A percentile compares a stretch with the other conserved stretches of the same genome.
Evolutionary conservation across 35 echinoderm and acorn worm genomes (phyloP).

Genomic region (Nesometra sesokonis): DNA sequence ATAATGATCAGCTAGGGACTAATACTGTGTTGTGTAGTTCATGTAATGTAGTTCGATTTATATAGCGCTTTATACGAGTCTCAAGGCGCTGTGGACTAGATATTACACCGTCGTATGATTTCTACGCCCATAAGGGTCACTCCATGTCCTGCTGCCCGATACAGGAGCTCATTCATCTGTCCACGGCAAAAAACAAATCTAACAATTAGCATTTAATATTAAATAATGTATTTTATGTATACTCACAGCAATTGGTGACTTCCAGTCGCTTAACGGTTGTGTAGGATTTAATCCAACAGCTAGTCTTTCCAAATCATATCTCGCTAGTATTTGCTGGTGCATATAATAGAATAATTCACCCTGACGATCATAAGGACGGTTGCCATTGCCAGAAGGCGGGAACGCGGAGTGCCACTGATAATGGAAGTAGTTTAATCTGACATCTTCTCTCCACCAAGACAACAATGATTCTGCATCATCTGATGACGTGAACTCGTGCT

Average conservation of each 20-base stretch:
- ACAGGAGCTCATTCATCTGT: too few relatives aligned
- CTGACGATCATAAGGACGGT: neutral
- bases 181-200: too few relatives aligned
- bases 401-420: neutral
- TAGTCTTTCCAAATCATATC: conserved; percentile 1
- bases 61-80: too few relatives aligned
- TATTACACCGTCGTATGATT: too few relatives aligned
- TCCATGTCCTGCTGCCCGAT: too few relatives aligned
- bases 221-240: too few relatives aligned
- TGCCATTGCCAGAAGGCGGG: neutral
- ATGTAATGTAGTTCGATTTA: too few relatives aligned
- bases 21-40: too few relatives aligned
- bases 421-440: neutral
- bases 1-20: too few relatives aligned
- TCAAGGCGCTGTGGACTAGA: too few relatives aligned
- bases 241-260: neutral
- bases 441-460: neutral
- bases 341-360: conserved; percentile 6
- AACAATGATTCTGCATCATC: neutral
- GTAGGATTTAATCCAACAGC: neutral
- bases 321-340: neutral
- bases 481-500: neutral
- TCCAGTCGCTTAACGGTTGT: neutral
- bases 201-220: too few relatives aligned
- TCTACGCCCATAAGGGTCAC: too few relatives aligned